These are phyloP conservation scores for Coregonus clupeaformis DNA, from an alignment of 2,113 vertebrate species.

Conservation along the genomic window DNA sequence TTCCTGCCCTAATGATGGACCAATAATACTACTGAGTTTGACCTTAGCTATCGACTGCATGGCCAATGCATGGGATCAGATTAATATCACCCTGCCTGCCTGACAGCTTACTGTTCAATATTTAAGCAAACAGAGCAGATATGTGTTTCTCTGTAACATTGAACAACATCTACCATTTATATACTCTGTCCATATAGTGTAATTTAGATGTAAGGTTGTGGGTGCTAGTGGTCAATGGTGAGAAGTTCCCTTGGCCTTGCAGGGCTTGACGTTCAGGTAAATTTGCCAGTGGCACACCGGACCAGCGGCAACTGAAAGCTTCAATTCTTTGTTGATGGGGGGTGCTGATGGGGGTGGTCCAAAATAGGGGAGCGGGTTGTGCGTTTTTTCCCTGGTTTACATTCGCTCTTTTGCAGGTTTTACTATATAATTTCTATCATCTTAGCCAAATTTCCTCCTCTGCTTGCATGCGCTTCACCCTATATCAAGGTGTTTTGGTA, in stretches of 20 bases:
- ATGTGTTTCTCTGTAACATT: neutral
- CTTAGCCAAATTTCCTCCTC: too few relatives aligned
- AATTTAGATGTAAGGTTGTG: neutral
- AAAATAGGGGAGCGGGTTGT: too few relatives aligned
- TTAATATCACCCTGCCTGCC: neutral
- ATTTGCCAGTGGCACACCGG: too few relatives aligned
- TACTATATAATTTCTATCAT: too few relatives aligned
- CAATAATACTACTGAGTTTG: slow-evolving; percentile 56
- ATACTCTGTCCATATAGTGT: neutral
- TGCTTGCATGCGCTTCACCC: too few relatives aligned
- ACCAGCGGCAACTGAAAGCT: too few relatives aligned
- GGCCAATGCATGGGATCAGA: neutral
- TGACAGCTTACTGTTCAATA: slow-evolving; percentile 20
- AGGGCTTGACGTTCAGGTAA: too few relatives aligned
- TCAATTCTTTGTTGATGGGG: too few relatives aligned
- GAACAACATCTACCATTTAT: neutral
- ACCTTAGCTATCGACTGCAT: slow-evolving; percentile 49
- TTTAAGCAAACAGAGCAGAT: slow-evolving; percentile 12
- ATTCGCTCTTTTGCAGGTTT: too few relatives aligned
- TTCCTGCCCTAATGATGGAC: slow-evolving; percentile 61
- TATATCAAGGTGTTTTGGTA: too few relatives aligned
- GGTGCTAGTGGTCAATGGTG: neutral
- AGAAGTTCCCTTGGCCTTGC: slow-evolving; percentile 5
- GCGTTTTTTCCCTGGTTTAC: too few relatives aligned
- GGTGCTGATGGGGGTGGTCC: too few relatives aligned